phyloP scores from a whole-genome alignment of 2,888 invertebrate genomes.

The Muscina levida region DNA sequence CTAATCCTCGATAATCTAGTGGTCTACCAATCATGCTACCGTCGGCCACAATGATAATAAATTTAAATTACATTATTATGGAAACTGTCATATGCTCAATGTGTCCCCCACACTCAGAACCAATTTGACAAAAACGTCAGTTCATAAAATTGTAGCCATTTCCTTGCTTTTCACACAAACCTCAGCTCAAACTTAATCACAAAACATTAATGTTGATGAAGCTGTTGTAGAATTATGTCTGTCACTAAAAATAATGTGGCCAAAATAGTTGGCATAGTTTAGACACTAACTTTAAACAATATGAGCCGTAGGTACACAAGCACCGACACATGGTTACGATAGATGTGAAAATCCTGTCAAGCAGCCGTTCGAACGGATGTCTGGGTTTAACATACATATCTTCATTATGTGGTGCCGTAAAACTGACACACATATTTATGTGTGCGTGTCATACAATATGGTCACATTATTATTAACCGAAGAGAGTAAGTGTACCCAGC shows the following conservation, averaged over 20 bases:
- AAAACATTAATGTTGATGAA: conserved; percentile 53
- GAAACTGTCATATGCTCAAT: no score
- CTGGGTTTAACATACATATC: conserved; percentile 22
- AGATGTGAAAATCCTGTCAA: not conserved
- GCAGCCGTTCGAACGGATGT: not conserved
- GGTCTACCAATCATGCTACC: no score
- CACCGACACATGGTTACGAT: not conserved
- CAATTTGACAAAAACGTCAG: no score
- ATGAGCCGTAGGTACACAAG: conserved; percentile 27
- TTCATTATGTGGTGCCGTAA: conserved; percentile 47
- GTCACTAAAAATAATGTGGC: conserved; percentile 57
- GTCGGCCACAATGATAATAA: no score
- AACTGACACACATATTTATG: not conserved
- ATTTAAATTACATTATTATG: no score
- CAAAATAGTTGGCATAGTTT: conserved; percentile 56
- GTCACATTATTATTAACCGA: conserved; percentile 31
- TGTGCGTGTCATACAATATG: conserved; percentile 37
- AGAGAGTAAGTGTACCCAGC: no score
- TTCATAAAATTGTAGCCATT: no score
- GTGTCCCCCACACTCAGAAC: no score
- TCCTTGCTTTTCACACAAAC: conserved; percentile 24
- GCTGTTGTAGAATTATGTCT: conserved; percentile 60
- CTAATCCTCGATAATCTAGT: no score
- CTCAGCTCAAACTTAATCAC: conserved; percentile 9
- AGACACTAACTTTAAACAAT: conserved; percentile 52